Conservation (phyloP, 2,888 invertebrate genomes). For the Philaethria dido region DNA sequence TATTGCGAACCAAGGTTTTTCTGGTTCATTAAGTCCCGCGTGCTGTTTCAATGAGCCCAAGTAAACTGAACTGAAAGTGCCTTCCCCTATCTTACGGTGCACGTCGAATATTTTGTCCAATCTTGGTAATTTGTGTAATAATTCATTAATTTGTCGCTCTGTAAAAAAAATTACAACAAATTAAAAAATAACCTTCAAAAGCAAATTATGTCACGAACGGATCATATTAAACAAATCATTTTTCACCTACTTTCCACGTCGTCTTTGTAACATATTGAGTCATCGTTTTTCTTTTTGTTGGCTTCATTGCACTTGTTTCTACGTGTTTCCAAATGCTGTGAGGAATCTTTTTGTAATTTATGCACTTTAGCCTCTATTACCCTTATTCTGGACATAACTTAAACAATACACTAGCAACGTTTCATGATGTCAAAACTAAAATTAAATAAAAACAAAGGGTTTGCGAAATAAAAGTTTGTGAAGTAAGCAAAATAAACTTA, state of each 20-base stretch:
- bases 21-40: constrained; percentile 58
- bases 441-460: background rate
- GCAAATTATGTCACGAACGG: constrained; percentile 4
- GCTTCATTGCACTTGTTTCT: constrained; percentile 61
- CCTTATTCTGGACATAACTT: constrained; percentile 71
- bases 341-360: constrained; percentile 52
- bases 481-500: constrained; percentile 27
- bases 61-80: constrained; percentile 94
- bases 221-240: background rate
- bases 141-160: constrained; percentile 72
- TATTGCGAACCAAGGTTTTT: constrained; percentile 88
- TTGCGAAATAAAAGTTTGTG: constrained; percentile 12
- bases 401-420: constrained; percentile 24
- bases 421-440: constrained; percentile 27
- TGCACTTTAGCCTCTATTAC: constrained; percentile 68
- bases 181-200: constrained; percentile 34
- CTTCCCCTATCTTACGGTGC: constrained; percentile 90
- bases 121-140: constrained; percentile 83
- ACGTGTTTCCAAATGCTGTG: constrained; percentile 56
- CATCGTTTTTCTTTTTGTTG: constrained; percentile 54
- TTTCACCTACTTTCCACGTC: constrained; percentile 64
- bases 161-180: constrained; percentile 39
- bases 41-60: constrained; percentile 87
- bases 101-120: constrained; percentile 86
- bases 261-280: constrained; percentile 55